phyloP scores from a whole-genome alignment of 1,140 invertebrate genomes.

The Cotesia typhae region DNA sequence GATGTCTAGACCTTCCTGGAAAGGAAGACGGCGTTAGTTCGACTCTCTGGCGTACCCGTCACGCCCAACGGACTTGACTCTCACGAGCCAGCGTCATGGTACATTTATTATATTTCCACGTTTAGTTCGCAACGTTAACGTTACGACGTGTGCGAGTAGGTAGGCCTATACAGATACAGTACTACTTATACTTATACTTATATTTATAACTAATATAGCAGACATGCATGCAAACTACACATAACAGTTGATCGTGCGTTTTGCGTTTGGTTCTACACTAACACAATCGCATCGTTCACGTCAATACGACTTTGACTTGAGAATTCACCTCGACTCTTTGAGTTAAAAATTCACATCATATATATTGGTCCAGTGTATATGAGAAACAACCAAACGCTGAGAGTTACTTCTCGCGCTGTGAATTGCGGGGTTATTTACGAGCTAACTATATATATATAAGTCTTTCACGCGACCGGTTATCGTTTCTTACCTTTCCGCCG shows the following conservation, averaged over 20 bases:
- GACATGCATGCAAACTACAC: too few relatives aligned
- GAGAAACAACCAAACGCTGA: background rate
- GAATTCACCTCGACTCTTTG: constrained; percentile 3
- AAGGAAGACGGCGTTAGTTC: constrained; percentile 50
- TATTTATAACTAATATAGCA: background rate
- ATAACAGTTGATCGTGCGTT: too few relatives aligned
- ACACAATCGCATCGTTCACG: too few relatives aligned
- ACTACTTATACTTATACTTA: background rate
- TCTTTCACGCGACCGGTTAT: constrained; percentile 18
- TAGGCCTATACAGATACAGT: background rate
- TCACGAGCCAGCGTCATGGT: constrained; percentile 54
- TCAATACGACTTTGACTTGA: too few relatives aligned
- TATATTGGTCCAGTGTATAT: background rate
- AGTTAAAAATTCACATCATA: background rate
- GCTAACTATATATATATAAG: background rate
- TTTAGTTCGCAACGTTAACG: constrained; percentile 37
- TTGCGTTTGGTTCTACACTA: too few relatives aligned
- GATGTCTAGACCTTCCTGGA: constrained; percentile 54
- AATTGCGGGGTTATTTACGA: constrained; percentile 8
- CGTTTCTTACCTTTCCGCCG: background rate
- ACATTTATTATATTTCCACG: constrained; percentile 65
- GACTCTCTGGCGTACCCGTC: constrained; percentile 47
- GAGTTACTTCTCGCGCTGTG: constrained; percentile 15
- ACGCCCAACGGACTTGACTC: constrained; percentile 60
- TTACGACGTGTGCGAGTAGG: background rate